Conservation (phyloP, 1,140 invertebrate genomes). For the Leucophenga varia region DNA sequence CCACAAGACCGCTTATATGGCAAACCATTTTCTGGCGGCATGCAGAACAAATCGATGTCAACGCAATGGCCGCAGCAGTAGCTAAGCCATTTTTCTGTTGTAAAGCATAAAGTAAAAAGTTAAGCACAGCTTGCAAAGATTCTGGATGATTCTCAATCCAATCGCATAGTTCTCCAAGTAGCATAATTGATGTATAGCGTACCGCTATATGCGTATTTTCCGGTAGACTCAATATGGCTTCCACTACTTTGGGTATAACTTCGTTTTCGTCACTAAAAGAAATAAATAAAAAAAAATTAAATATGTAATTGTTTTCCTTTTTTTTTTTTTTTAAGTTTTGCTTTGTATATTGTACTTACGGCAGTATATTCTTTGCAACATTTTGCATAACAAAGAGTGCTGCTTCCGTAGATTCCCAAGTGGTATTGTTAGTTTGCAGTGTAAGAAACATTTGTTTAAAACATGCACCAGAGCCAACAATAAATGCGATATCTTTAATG, state of each 20-base stretch:
- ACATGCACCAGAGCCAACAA: conserved; percentile 88
- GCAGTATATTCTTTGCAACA: conserved; percentile 92
- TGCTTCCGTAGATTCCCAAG: conserved; percentile 94
- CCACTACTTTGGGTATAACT: conserved; percentile 88
- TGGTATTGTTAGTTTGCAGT: conserved; percentile 66
- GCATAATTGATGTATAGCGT: conserved; percentile 80
- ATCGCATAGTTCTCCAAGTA: conserved; percentile 91
- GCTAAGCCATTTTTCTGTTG: conserved; percentile 72
- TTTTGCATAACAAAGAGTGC: conserved; percentile 94
- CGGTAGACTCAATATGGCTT: conserved; percentile 85
- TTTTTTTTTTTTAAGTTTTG: neutral
- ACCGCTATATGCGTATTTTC: conserved; percentile 85
- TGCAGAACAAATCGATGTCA: conserved; percentile 68
- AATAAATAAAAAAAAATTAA: conserved; percentile 1
- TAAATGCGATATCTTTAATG: conserved; percentile 97
- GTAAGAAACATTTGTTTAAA: conserved; percentile 88
- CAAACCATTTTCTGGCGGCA: conserved; percentile 78
- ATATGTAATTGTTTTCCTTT: conserved; percentile 1
- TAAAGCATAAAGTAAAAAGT: conserved; percentile 75
- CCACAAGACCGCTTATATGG: conserved; percentile 79
- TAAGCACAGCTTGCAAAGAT: conserved; percentile 76
- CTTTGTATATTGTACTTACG: conserved; percentile 68
- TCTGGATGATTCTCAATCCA: conserved; percentile 91
- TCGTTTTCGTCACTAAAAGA: conserved; percentile 82
- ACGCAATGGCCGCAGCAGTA: conserved; percentile 72